Base-by-base conservation (phyloP, 2,797 vertebrate species). In the Argyrosomus regius region DNA sequence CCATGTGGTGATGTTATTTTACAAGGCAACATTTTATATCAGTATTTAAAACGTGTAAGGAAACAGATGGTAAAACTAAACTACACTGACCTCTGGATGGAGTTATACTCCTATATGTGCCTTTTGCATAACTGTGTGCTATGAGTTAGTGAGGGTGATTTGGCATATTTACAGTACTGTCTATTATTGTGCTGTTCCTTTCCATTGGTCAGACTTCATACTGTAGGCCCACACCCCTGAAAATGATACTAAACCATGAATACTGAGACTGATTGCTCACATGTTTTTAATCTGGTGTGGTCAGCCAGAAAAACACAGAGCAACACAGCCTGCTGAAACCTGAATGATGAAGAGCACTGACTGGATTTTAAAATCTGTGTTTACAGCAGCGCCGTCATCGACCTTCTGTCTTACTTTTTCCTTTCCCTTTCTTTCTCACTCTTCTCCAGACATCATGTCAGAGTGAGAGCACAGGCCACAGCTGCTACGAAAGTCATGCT, bases 401-500 rank as follows among this genome's bases (percentile, higher is more conserved):
- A 31, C 35, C 22, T 14, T 28, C 43, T 76, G 10, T 73, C 18
- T 56, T 52, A 22, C 31, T 35, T 73, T 65, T 16, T 75, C 35
- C 16, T 39, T 48, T 41, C 46, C 17, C 9, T 67, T 22, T 24
- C 16, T 22, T 5, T 35, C 60, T 35, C 13, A 41, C 28, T 26
- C 28, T n/a, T 54, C 18, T 49, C 26, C 28, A 56, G 43, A 77
- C 43, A 52, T 75, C 48, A 41, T 26, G 9, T 46, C 50, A 61
- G 22, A 76, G 31, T 6, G 0, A 57, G 28, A 71, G 53, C 35
- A 18, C 70, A 18, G 45, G 45, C 61, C 68, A 13, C 81, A 86
- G 87, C 89, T 88, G 80, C 72, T 62, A 39, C 13, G 26, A 65
- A 77, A 58, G 66, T 87, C 80, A 82, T 2, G 12, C 60, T 26